A percentile compares a stretch with the other conserved stretches of the same genome.
These are phyloP conservation scores for Epizoanthus scotinus DNA, from an alignment of 92 coral and sea anemone genomes.

Conservation along the genomic window DNA sequence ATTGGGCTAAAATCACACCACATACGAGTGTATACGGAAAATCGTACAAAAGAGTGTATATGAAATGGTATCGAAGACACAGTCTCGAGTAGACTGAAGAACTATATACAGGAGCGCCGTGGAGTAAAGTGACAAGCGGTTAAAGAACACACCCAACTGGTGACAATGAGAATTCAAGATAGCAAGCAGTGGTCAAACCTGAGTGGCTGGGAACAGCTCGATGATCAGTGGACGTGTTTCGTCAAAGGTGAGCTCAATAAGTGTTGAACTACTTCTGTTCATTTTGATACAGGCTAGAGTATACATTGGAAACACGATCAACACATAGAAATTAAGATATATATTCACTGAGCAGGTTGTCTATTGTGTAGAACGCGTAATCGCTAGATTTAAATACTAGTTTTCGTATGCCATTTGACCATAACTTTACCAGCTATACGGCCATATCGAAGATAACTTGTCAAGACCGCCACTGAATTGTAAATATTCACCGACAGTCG, in stretches of 20 bases:
- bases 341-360: slow-evolving; percentile 22
- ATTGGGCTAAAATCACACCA: too few species aligned
- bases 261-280: not conserved
- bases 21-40: too few species aligned
- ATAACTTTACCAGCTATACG: not conserved
- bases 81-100: too few species aligned
- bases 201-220: slow-evolving; percentile 3
- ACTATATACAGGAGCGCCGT: not conserved
- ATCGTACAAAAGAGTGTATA: too few species aligned
- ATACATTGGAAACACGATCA: not conserved
- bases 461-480: too few species aligned
- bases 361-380: slow-evolving; percentile 3
- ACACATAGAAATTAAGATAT: slow-evolving; percentile 3
- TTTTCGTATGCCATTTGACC: not conserved
- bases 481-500: too few species aligned
- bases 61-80: too few species aligned
- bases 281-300: not conserved
- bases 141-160: not conserved
- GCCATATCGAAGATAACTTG: not conserved
- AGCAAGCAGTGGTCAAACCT: not conserved
- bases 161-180: not conserved
- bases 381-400: not conserved
- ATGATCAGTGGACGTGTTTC: slow-evolving; percentile 13
- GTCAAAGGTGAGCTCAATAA: slow-evolving; percentile 27
- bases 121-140: not conserved